A percentile compares a stretch with the other conserved stretches of the same genome.
Evolutionary conservation across 2,113 vertebrate species (phyloP).

Genomic region (Tauraco erythrolophus): DNA sequence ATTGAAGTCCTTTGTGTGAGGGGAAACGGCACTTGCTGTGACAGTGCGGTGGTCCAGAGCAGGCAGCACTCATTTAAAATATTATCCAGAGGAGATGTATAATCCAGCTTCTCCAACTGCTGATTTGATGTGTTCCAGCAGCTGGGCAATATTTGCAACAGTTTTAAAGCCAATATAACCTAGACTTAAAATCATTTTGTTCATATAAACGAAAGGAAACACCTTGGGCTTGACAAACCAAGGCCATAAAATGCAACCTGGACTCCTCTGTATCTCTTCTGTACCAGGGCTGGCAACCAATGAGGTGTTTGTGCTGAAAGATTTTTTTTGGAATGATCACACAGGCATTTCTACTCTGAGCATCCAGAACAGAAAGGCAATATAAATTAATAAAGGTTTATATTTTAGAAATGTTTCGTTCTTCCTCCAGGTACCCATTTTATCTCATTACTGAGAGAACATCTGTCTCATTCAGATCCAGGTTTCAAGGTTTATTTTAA

Average conservation of each 20-base stretch:
- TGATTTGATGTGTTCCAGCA: background rate
- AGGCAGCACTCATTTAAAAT: background rate
- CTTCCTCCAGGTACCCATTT: background rate
- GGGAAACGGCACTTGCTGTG: background rate
- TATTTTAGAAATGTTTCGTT: background rate
- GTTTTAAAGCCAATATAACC: background rate
- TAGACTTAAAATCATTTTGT: background rate
- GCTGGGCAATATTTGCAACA: background rate
- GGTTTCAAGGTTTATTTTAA: background rate
- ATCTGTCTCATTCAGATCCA: background rate
- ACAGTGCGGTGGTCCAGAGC: background rate
- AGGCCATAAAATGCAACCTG: background rate
- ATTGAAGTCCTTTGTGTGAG: fast-evolving
- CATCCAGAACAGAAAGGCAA: background rate
- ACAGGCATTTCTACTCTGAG: background rate
- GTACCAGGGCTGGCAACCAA: fast-evolving
- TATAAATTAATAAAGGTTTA: background rate
- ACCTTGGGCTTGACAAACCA: background rate
- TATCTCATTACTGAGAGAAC: background rate
- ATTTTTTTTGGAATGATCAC: background rate
- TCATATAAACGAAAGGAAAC: background rate
- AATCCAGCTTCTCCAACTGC: background rate
- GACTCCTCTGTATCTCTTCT: background rate
- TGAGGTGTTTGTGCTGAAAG: background rate
- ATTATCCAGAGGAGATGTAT: background rate